Percentiles rank a stretch among this genome's conserved stretches.
These are phyloP conservation scores for Atethmia centrago DNA, from an alignment of 2,888 invertebrate genomes.

Conservation along the genomic window DNA sequence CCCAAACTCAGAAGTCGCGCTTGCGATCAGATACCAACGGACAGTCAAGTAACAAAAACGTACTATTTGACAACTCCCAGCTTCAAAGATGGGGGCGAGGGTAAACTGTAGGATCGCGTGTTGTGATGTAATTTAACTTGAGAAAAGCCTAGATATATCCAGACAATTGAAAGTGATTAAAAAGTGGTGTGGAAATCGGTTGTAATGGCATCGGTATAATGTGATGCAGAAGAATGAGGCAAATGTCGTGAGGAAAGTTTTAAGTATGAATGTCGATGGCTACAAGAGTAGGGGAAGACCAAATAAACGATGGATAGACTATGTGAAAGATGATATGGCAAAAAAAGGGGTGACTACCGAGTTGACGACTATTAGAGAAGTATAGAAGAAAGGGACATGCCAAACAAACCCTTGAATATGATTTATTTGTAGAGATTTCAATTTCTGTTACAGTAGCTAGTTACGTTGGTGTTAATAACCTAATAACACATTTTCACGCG, in stretches of 20 bases:
- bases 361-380: too few species aligned
- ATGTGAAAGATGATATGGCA: too few species aligned
- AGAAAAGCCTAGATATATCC: neutral
- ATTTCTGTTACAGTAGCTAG: neutral
- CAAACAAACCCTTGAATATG: too few species aligned
- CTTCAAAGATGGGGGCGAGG: neutral
- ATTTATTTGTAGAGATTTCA: too few species aligned
- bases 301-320: neutral
- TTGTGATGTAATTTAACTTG: neutral
- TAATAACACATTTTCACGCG: conserved; percentile 35
- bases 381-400: too few species aligned
- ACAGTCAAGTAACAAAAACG: neutral
- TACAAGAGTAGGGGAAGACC: neutral
- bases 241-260: neutral
- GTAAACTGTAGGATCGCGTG: too few species aligned
- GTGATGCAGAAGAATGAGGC: neutral
- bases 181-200: neutral
- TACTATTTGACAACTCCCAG: neutral
- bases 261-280: neutral
- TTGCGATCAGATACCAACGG: too few species aligned
- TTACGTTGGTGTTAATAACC: conserved; percentile 32
- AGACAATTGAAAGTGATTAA: too few species aligned
- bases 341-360: too few species aligned
- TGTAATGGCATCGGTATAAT: neutral
- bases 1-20: too few species aligned